Evolutionary conservation across 2,888 invertebrate species (phyloP), one percentile per base, ranked within the genome.

Genomic region (Magallana nippona): DNA sequence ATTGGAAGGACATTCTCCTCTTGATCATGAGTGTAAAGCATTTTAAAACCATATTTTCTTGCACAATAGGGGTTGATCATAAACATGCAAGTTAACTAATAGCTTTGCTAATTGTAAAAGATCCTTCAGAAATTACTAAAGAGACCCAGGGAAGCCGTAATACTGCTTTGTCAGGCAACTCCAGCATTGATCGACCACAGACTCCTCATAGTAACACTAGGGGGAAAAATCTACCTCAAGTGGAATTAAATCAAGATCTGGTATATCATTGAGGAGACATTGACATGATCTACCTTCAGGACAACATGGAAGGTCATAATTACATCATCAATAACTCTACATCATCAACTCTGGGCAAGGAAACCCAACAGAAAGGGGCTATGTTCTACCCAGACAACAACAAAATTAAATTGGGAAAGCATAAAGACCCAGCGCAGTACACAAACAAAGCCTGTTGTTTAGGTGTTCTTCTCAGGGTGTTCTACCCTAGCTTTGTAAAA

Each of bases 21-120:
- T 71, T 71, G 22, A 27, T 15, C 2, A 32, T 27, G 71, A 22
- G 22, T 27, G 27, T 71, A 71, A 27, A 71, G 11, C 71, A 32
- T 71, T 71, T 71, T 71, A 71, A 71, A 27, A 22, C 71, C 27
- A 27, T 71, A 71, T 44, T 71, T 71, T 71, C 71, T 71, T 71
- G 32, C 71, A 71, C 27, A 71, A 71, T 27, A 71, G 27, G 71
- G 71, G 71, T 27, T 71, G 71, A 22, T 71, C 71, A 71, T 71
- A 71, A 71, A 71, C 71, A 71, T 71, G 71, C 71, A 71, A 10
- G 19, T 71, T 71, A 71, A 71, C 71, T 71, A 71, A 71, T 71
- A 71, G 71, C 71, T 71, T 15, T 27, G 71, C 71, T 71, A 71
- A 71, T 71, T 71, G 71, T 71, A 32, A 71, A 71, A 71, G 19